phyloP scores from a whole-genome alignment of 2,113 vertebrate species.

The Heterotilapia buettikoferi region DNA sequence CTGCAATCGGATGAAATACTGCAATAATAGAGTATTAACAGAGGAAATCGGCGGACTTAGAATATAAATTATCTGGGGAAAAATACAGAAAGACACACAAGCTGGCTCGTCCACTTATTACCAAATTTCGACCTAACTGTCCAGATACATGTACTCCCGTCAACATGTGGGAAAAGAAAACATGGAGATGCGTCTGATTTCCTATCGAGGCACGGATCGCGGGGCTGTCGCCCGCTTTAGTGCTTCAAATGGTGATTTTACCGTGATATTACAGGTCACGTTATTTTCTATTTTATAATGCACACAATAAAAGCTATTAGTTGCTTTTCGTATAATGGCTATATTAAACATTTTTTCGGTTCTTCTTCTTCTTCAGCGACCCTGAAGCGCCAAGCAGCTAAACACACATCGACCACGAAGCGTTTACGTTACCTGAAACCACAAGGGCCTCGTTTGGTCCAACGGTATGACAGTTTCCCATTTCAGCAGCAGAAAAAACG shows the following conservation, averaged over 20 bases:
- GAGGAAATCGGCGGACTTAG: not conserved
- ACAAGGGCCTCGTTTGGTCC: conserved; percentile 91
- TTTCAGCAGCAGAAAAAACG: conserved; percentile 33
- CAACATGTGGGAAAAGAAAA: not conserved
- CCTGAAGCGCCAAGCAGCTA: not conserved
- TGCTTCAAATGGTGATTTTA: not conserved
- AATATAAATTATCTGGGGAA: not conserved
- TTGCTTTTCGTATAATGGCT: not conserved
- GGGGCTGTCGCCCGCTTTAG: not conserved
- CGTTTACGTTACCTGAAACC: conserved; percentile 81
- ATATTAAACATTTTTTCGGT: not conserved
- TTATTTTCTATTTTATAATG: not conserved
- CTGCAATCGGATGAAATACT: not conserved
- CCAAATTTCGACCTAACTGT: not conserved
- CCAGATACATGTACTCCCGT: not conserved
- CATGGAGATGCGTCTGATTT: not conserved
- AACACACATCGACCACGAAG: not conserved
- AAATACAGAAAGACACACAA: not conserved
- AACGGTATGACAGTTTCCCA: conserved; percentile 92
- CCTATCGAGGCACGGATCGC: not conserved
- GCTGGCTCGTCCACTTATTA: not conserved
- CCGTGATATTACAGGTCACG: not conserved
- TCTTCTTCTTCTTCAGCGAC: not conserved
- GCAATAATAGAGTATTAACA: not conserved
- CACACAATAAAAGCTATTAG: not conserved